Evolutionary conservation across 2,888 invertebrate genomes (phyloP), one percentile per base, ranked within the genome.

Genomic region (Trissonchulus latispiculum): DNA sequence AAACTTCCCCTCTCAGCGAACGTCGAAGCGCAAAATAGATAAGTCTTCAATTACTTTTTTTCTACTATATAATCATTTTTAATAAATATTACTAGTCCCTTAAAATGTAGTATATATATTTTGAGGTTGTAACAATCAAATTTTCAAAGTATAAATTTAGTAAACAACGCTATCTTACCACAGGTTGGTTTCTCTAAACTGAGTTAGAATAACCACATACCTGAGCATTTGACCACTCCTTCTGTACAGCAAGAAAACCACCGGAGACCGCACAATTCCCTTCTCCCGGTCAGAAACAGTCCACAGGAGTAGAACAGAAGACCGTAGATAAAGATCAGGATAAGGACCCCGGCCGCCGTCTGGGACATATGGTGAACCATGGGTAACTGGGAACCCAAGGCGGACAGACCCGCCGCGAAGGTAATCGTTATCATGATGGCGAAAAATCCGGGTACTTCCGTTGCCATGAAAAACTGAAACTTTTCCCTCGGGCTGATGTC

Each of bases 241-340:
- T 48, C 48, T 8, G 48, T 23, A 68, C 69, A 68, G 59, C 71
- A 75, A 68, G 79, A 78, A 75, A 76, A 82, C 81, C 81, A 81
- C 76, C 80, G 81, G 71, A 79, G 75, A 72, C 81, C 82, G 61
- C 79, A 75, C 15, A 80, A 76, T 72, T 81, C 81, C 2, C 81
- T 76, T 70, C 77, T 75, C 8, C 78, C 80, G 33, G 64, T 61
- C 61, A 68, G 23, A 33, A 67, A 74, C 36, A 75, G 18, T 8
- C 32, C 61, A 32, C 29, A 62, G 31, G 36, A 23, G 33, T 73
- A 70, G 48, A 71, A 35, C 23, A 35, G 28, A n/a, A 36, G 23
- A 1, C 29, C 15, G 29, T 73, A 61, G 32, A 66, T 18, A 1
- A 69, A 8, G 18, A 73, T 18, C 3, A 75, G 23, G 29, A 59